Base-by-base conservation (phyloP, 2,888 invertebrate genomes). In the Apomyelois bistriatella region DNA sequence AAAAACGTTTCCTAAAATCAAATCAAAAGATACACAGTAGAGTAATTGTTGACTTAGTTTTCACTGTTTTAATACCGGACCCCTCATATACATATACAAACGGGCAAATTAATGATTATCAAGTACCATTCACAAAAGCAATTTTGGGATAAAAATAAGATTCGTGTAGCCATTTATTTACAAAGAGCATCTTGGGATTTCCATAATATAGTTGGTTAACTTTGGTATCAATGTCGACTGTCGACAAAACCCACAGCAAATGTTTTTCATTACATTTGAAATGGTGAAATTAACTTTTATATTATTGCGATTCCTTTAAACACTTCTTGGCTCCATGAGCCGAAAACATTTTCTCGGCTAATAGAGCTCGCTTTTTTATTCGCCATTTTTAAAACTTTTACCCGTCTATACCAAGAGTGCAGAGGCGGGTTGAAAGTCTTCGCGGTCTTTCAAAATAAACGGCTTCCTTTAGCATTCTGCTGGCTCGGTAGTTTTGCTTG, bases 391-490 rank as follows among this genome's bases (percentile, higher is more conserved):
- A 67, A 65, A 79, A 80, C 74, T 79, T 83, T 76, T 71, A 57
- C 73, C 70, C 74, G 72, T 76, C 75, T 70, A 70, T 60, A 72
- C 72, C 70, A 77, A 75, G 73, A 68, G 60, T 64, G 62, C 65
- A 76, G 70, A 68, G 59, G 53, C 57, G 66, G 68, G 71, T 70
- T 70, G 73, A 67, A 74, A 74, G 74, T 74, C 77, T 76, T 76
- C 72, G 59, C 70, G 80, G 75, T 78, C 78, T 85, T 81, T 81
- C 78, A 82, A 83, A 84, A 85, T 84, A 85, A 85, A 85, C 83
- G 79, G 81, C 76, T 83, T 83, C 83, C 79, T 83, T 81, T 77
- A 79, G 71, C 79, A 71, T 79, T 82, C 74, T 76, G 79, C 79
- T 75, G 70, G 73, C 76, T 74, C 72, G 72, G 80, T 79, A 82